phyloP scores from a whole-genome alignment of 1,140 invertebrate genomes.

The Himalopsyche phryganea region DNA sequence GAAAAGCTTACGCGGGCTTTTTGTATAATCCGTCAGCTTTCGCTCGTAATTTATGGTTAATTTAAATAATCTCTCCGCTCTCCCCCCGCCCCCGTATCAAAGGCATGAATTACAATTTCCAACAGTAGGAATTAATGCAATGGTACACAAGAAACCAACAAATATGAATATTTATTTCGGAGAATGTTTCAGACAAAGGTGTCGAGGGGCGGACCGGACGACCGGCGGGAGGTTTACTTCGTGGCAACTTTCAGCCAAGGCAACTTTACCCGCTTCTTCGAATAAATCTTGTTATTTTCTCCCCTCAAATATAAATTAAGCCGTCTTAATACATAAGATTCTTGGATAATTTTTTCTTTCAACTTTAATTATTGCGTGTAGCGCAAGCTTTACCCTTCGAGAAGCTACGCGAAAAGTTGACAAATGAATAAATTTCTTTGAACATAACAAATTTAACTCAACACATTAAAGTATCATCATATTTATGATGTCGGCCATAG shows the following conservation, averaged over 20 bases:
- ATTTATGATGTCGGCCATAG: too few relatives aligned
- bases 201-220: constrained; percentile 11
- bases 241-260: constrained; percentile 19
- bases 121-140: constrained; percentile 19
- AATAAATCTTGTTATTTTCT: constrained; percentile 24
- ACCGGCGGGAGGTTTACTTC: constrained; percentile 9
- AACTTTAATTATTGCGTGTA: too few relatives aligned
- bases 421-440: too few relatives aligned
- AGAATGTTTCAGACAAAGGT: constrained; percentile 22
- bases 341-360: too few relatives aligned
- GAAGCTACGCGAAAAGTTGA: too few relatives aligned
- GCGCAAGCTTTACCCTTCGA: too few relatives aligned
- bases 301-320: constrained; percentile 5
- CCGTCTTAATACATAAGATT: neutral
- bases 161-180: constrained; percentile 32
- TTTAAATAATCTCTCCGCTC: constrained; percentile 32
- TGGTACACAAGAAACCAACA: constrained; percentile 11
- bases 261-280: constrained; percentile 13
- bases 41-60: constrained; percentile 33
- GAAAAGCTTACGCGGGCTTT: constrained; percentile 29
- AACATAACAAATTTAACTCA: too few relatives aligned
- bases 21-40: constrained; percentile 33
- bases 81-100: constrained; percentile 16
- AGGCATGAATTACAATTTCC: constrained; percentile 20
- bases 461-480: too few relatives aligned